Evolutionary conservation across 2,113 vertebrate species (phyloP), one percentile per base, ranked within the genome.

Genomic region (Grantiella picta): DNA sequence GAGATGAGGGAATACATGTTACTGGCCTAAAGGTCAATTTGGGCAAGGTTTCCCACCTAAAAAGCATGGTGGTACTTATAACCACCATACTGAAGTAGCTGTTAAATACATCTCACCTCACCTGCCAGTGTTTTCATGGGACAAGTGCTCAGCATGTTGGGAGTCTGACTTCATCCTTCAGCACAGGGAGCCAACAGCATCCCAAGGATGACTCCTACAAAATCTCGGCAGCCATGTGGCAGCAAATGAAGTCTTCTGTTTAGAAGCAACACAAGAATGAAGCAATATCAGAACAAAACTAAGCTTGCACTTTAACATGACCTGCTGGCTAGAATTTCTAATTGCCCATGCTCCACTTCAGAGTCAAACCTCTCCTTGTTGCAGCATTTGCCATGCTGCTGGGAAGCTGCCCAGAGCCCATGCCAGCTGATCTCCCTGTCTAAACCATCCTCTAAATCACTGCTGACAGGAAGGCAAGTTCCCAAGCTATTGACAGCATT

Each of bases 391-490:
- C 47, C 63, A 20, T 61, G 45, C 40, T 66, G 49, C 21, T 76
- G 57, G 70, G 86, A 91, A 92, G 71, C 38, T 86, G 64, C 33
- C 22, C 40, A 82, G 64, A 82, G 38, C 33, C 49, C 28, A 11
- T 45, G 60, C 49, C 73, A 91, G 60, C 35, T 86, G 36, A 93
- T 72, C 29, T 92, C 57, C 54, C 75, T 72, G 64, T 44, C 52
- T 59, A 68, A 91, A 71, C 29, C 33, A 75, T 56, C 21, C 60
- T 73, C 59, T 79, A 91, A 90, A 94, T 60, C 79, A 57, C 52
- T 86, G 42, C 33, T 69, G 84, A 85, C 54, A 93, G 49, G 27
- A 94, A 95, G 61, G 54, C 52, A 90, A 94, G 66, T 70, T 92
- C 82, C 77, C 60, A 80, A 77, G 57, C n/a, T 82, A 40, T 1